Base-by-base conservation (phyloP, 2,797 vertebrate species). In the Cossypha dichroa region DNA sequence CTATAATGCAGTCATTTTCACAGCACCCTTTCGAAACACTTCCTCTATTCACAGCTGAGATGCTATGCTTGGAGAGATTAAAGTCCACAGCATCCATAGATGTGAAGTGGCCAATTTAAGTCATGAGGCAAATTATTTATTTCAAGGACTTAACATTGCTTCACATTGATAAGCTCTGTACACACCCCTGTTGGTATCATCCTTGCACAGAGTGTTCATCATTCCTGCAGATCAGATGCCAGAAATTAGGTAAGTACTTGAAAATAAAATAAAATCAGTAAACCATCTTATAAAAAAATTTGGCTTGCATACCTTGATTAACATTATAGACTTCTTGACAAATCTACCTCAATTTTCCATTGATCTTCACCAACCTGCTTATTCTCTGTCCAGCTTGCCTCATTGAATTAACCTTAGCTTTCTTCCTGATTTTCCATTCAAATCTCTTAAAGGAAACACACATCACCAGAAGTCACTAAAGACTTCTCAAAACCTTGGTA, bases 91-190 rank as follows among this genome's bases (percentile, higher is more conserved):
- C 34, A 63, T 16, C 74, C 59, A 38, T 28, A 75, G 40, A 78
- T 79, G 52, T 92, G 88, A 92, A 95, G 77, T 82, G 84, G 59
- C 22, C 55, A 79, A 38, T 91, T 92, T 79, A 77, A 93, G 84
- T 70, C 58, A 83, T 56, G 22, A 69, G 63, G 23, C 33, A 93
- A 96, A 81, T 81, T 83, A 40, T 84, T 91, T 94, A 86, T 90
- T 69, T 62, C 73, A 79, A 87, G 70, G 51, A 73, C 68, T 87
- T 89, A 66, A 76, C 26, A 48, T 48, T 76, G 20, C 18, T 78
- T 94, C 74, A 67, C 31, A 73, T 76, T 92, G 87, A 73, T 49
- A 86, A 82, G 9, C 23, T 72, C n/a, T 81, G 36, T 31, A 81
- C 22, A 74, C 29, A 72, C 2, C 13, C 22, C 22, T 1, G 0